phyloP scores from a whole-genome alignment of 2,113 vertebrate genomes.

The Hippocampus guttulatus region DNA sequence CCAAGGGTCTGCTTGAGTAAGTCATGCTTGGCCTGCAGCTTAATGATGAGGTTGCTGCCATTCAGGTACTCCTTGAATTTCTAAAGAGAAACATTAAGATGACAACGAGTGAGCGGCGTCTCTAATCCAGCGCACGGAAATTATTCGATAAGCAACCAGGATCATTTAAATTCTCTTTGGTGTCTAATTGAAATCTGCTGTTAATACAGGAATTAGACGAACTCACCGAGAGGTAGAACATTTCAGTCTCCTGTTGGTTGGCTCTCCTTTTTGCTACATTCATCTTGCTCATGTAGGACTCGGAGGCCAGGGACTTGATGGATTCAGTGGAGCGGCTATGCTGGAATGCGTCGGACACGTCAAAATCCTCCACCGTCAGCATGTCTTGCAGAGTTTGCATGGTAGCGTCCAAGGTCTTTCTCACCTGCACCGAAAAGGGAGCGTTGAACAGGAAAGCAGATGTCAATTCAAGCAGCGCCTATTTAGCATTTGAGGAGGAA shows the following conservation, averaged over 20 bases:
- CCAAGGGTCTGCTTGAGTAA: constrained; percentile 94
- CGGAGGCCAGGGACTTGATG: constrained; percentile 87
- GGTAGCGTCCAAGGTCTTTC: constrained; percentile 95
- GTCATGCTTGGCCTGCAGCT: constrained; percentile 98
- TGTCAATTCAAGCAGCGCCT: constrained; percentile 12
- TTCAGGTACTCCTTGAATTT: constrained; percentile 98
- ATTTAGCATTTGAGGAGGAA: neutral
- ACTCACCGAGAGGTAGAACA: constrained; percentile 96
- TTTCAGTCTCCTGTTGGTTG: constrained; percentile 97
- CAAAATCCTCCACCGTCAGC: constrained; percentile 97
- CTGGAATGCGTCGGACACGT: constrained; percentile 96
- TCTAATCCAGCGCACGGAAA: constrained; percentile 17
- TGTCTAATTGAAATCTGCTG: neutral
- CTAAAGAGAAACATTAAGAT: constrained; percentile 66
- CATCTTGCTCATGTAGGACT: constrained; percentile 96
- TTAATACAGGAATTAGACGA: neutral
- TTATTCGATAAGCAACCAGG: neutral
- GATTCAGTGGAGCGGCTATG: constrained; percentile 97
- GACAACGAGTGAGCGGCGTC: constrained; percentile 17
- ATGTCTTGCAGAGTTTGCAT: constrained; percentile 98
- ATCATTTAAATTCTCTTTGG: neutral
- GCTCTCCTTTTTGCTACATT: constrained; percentile 91
- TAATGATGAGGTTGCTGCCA: constrained; percentile 97
- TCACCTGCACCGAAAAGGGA: constrained; percentile 73
- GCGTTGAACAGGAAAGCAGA: neutral